Percentiles rank a stretch among this genome's conserved stretches.
phyloP scores from a whole-genome alignment of 2,113 vertebrate genomes.

The Odontophorus gujanensis region DNA sequence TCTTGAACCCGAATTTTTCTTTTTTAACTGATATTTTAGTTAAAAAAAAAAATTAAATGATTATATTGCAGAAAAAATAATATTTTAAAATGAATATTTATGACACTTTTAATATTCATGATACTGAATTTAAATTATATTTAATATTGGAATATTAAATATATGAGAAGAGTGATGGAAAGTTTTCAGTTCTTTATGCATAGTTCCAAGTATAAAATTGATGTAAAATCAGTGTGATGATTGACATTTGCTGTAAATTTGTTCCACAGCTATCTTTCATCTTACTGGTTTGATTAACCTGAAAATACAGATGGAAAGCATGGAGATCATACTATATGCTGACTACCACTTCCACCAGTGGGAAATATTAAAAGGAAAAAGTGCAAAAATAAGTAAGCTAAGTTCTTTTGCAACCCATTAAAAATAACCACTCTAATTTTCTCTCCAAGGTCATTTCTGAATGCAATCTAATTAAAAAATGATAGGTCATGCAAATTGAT shows the following conservation, averaged over 20 bases:
- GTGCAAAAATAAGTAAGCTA: neutral
- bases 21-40: neutral
- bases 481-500: neutral
- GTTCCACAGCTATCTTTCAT: neutral
- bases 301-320: neutral
- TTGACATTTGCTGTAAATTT: conserved; percentile 8
- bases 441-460: neutral
- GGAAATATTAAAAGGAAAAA: neutral
- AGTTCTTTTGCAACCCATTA: neutral
- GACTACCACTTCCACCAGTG: neutral
- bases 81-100: conserved; percentile 40
- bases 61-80: neutral
- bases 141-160: conserved; percentile 30
- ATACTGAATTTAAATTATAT: neutral
- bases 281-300: neutral
- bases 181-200: neutral
- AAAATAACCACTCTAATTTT: neutral
- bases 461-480: neutral
- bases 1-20: neutral
- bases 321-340: neutral
- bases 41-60: neutral
- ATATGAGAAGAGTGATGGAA: neutral
- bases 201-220: conserved; percentile 9
- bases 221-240: conserved; percentile 24
- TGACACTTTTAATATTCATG: conserved; percentile 30